phyloP scores from a whole-genome alignment of 2,888 invertebrate species.

The Entomobrya proxima region DNA sequence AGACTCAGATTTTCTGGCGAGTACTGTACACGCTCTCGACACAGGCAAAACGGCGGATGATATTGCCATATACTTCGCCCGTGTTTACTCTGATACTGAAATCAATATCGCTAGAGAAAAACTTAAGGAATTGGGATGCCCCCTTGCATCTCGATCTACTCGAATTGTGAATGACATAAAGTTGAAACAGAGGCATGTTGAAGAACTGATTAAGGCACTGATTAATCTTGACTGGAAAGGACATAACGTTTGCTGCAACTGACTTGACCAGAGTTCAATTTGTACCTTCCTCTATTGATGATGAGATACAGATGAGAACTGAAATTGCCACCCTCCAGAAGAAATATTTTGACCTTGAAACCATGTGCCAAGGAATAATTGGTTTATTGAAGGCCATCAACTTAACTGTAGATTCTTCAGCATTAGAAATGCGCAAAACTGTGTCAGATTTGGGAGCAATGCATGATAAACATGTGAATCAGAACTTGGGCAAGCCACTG shows the following conservation, averaged over 20 bases:
- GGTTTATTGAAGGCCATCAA: neutral
- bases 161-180: neutral
- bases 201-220: neutral
- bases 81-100: neutral
- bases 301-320: neutral
- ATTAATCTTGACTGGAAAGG: neutral
- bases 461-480: no score
- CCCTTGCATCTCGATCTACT: neutral
- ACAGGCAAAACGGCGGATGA: neutral
- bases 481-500: no score
- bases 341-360: neutral
- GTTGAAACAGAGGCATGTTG: neutral
- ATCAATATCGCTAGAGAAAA: neutral
- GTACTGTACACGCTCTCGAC: neutral
- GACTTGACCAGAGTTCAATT: neutral
- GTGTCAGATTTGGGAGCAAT: no score
- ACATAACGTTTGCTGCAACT: neutral
- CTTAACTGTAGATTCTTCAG: neutral
- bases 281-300: neutral
- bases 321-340: neutral
- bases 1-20: neutral
- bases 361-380: neutral
- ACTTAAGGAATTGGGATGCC: neutral
- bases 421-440: neutral
- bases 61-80: neutral